Evolutionary conservation across 2,797 vertebrate genomes (phyloP).

Genomic region (Chelon auratus): DNA sequence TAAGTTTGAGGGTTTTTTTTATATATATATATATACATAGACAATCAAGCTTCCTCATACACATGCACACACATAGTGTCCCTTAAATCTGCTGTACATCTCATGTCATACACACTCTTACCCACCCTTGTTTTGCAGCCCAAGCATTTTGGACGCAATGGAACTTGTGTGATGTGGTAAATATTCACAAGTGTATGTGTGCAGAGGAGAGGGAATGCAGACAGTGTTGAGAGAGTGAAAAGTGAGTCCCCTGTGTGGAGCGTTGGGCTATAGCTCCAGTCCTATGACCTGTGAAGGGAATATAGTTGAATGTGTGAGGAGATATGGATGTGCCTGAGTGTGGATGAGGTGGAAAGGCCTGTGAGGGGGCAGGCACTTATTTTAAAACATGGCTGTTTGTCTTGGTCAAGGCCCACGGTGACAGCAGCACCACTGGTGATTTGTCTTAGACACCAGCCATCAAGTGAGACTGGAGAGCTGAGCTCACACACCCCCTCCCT

Average conservation of each 20-base stretch:
- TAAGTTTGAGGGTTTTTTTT: slow-evolving; percentile 47
- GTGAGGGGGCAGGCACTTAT: slow-evolving; percentile 75
- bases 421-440: slow-evolving; percentile 82
- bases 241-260: slow-evolving; percentile 67
- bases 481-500: slow-evolving; percentile 56
- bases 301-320: slow-evolving; percentile 61
- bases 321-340: slow-evolving; percentile 64
- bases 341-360: slow-evolving; percentile 69
- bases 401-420: slow-evolving; percentile 82
- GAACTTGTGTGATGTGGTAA: slow-evolving; percentile 75
- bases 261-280: slow-evolving; percentile 55
- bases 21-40: slow-evolving; percentile 20
- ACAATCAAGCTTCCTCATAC: slow-evolving; percentile 33
- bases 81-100: slow-evolving; percentile 48
- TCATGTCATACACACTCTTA: slow-evolving; percentile 56
- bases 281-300: slow-evolving; percentile 80
- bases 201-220: slow-evolving; percentile 53
- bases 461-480: slow-evolving; percentile 62
- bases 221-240: slow-evolving; percentile 65
- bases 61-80: slow-evolving; percentile 33
- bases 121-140: slow-evolving; percentile 62
- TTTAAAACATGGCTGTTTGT: slow-evolving; percentile 84
- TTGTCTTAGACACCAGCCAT: slow-evolving; percentile 83
- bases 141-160: slow-evolving; percentile 55
- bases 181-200: slow-evolving; percentile 55